These are phyloP conservation scores for Podocnemis expansa DNA, from an alignment of 2,113 vertebrate species.

Conservation along the genomic window DNA sequence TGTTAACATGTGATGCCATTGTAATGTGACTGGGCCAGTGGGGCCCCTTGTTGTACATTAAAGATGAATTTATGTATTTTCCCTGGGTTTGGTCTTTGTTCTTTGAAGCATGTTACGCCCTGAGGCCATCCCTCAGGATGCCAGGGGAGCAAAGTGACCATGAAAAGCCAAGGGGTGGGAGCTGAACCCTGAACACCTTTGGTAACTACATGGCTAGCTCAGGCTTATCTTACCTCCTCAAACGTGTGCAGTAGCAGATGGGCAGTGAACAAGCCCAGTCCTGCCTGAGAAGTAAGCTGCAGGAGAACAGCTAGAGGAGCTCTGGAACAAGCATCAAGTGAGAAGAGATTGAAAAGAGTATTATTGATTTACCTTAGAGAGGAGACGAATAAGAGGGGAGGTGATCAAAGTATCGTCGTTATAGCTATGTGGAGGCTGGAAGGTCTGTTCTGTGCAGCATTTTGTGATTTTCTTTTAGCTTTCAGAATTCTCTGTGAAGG, in stretches of 20 bases:
- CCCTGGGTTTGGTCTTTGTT: neutral
- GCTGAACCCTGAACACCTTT: neutral
- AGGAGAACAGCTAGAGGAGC: neutral
- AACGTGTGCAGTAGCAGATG: neutral
- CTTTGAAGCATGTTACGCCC: neutral
- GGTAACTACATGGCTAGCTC: neutral
- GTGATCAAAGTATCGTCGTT: neutral
- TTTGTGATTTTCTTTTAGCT: neutral
- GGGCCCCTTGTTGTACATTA: neutral
- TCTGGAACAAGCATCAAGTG: neutral
- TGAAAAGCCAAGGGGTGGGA: neutral
- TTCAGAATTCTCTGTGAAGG: neutral
- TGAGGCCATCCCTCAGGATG: neutral
- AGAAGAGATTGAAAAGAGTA: too few species aligned
- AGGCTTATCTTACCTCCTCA: neutral
- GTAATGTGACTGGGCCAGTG: neutral
- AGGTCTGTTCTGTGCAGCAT: neutral
- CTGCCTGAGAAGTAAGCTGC: neutral
- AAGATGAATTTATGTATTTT: neutral
- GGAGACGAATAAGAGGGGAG: neutral
- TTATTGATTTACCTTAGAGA: neutral
- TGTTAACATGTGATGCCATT: neutral
- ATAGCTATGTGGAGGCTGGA: neutral
- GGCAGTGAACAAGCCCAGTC: neutral
- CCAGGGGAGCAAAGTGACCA: neutral